phyloP scores from a whole-genome alignment of 2,888 invertebrate species.

The Drosophila koepferae region DNA sequence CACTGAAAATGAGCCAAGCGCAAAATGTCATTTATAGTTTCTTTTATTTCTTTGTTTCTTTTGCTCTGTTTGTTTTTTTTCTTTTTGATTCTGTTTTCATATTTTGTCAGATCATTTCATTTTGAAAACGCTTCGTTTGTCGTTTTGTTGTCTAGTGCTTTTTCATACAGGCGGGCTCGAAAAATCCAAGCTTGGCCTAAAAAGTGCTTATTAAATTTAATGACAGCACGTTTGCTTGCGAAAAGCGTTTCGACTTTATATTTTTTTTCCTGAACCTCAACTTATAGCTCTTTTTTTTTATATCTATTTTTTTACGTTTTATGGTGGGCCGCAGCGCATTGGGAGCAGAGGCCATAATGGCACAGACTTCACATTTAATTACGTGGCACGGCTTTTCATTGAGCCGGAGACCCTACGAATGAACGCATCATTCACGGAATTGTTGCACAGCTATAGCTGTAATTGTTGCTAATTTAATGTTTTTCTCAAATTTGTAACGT shows the following conservation, averaged over 20 bases:
- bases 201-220: constrained; percentile 82
- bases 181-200: constrained; percentile 79
- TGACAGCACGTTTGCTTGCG: constrained; percentile 80
- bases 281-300: constrained; percentile 43
- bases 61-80: constrained; percentile 19
- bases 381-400: constrained; percentile 58
- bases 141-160: constrained; percentile 41
- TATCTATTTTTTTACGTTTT: constrained; percentile 45
- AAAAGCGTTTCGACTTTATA: constrained; percentile 67
- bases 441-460: constrained; percentile 47
- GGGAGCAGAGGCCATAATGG: constrained; percentile 69
- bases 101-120: constrained; percentile 70
- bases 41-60: constrained; percentile 32
- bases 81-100: constrained; percentile 44
- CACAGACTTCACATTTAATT: constrained; percentile 72
- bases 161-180: constrained; percentile 53
- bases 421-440: constrained; percentile 47
- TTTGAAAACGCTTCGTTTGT: constrained; percentile 49
- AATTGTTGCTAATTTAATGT: constrained; percentile 49
- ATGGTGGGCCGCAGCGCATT: constrained; percentile 60
- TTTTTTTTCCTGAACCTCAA: constrained; percentile 38
- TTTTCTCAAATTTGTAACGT: constrained; percentile 20
- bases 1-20: constrained; percentile 28
- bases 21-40: constrained; percentile 60
- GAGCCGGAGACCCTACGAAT: constrained; percentile 17